Percentiles rank a stretch among this genome's conserved stretches.
Conservation (phyloP, 2,797 vertebrate genomes). For the Syngnathus rostellatus region DNA sequence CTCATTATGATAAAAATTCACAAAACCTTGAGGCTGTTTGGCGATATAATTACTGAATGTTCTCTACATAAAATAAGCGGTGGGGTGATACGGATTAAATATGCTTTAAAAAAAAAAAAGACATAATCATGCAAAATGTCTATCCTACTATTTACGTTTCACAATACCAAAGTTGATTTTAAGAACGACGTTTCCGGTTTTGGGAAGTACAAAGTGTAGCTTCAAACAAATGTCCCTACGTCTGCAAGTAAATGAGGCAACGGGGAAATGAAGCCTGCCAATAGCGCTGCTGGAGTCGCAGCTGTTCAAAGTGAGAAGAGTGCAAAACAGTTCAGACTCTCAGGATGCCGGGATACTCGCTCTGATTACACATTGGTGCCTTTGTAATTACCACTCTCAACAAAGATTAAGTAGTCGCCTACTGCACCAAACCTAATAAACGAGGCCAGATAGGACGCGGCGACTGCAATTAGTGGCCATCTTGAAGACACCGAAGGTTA, state of each 20-base stretch:
- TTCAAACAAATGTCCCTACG: constrained; percentile 42
- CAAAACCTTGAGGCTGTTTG: background rate
- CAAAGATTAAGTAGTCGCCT: constrained; percentile 41
- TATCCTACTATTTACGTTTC: background rate
- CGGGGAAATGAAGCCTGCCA: constrained; percentile 42
- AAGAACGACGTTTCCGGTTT: constrained; percentile 14
- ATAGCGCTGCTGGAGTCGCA: constrained; percentile 54
- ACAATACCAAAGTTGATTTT: background rate
- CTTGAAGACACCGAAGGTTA: background rate
- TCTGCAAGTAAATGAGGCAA: constrained; percentile 45
- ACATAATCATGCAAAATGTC: too few relatives aligned
- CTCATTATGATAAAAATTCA: constrained; percentile 2
- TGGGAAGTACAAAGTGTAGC: constrained; percentile 14
- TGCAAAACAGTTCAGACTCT: constrained; percentile 38
- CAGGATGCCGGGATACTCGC: constrained; percentile 47
- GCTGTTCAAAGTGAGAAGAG: constrained; percentile 53
- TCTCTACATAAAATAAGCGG: background rate
- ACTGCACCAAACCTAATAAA: constrained; percentile 34
- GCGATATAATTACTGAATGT: background rate
- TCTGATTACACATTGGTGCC: constrained; percentile 51
- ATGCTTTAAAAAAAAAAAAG: too few relatives aligned
- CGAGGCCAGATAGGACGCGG: constrained; percentile 17
- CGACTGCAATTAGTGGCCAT: constrained; percentile 1
- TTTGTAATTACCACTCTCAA: constrained; percentile 48
- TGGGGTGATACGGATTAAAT: too few relatives aligned